These are phyloP conservation scores for Protaetia brevitarsis DNA, from an alignment of 1,140 invertebrate genomes.

Conservation along the genomic window DNA sequence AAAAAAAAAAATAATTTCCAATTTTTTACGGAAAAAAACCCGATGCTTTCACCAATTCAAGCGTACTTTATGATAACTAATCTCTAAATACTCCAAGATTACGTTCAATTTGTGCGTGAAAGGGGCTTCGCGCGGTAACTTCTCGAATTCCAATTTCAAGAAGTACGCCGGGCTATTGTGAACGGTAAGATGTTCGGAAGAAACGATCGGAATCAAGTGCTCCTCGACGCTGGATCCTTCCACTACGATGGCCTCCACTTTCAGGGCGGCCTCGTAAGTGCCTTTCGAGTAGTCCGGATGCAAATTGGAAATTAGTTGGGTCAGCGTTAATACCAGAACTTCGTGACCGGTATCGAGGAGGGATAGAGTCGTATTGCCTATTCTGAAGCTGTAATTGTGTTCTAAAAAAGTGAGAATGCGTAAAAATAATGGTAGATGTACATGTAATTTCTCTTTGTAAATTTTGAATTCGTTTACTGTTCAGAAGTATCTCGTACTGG, in stretches of 20 bases:
- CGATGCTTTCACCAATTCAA: neutral
- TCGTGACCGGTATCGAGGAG: slow-evolving; percentile 69
- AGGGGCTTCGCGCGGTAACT: slow-evolving; percentile 65
- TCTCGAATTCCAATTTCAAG: slow-evolving; percentile 73
- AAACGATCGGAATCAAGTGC: slow-evolving; percentile 66
- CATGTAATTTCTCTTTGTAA: too few relatives aligned
- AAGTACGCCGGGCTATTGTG: slow-evolving; percentile 65
- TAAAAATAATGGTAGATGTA: neutral
- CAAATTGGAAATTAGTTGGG: slow-evolving; percentile 54
- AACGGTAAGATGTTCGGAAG: slow-evolving; percentile 44
- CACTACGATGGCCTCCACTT: slow-evolving; percentile 72
- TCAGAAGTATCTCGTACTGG: too few relatives aligned
- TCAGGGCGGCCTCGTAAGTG: slow-evolving; percentile 36
- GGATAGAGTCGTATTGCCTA: slow-evolving; percentile 71
- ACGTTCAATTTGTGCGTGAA: slow-evolving; percentile 68
- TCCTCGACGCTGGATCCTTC: slow-evolving; percentile 74
- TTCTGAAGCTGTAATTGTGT: slow-evolving; percentile 75
- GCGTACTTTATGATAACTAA: slow-evolving; percentile 75
- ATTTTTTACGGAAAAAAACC: too few relatives aligned
- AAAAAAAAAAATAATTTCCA: slow-evolving; percentile 27
- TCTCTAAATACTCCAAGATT: slow-evolving; percentile 71
- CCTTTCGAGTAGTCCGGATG: slow-evolving; percentile 37
- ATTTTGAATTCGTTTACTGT: too few relatives aligned
- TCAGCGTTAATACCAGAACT: slow-evolving; percentile 69
- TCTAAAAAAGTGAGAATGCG: slow-evolving; percentile 53